Base-by-base conservation (phyloP, 2,113 vertebrate species). In the Otus sunia region DNA sequence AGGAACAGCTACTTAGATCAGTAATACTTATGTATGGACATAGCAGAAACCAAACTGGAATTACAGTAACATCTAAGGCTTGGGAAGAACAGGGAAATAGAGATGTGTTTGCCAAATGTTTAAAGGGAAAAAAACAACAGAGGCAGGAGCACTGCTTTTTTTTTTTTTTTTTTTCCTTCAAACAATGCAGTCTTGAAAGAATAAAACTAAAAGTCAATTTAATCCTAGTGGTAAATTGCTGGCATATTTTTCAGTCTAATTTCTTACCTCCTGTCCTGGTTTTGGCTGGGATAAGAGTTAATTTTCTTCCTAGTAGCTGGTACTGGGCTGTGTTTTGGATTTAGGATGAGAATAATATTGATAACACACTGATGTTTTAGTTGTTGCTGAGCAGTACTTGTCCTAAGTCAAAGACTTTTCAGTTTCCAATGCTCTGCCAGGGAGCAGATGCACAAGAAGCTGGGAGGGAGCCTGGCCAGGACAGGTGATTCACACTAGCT, bases 151-250 rank as follows among this genome's bases (percentile, higher is more conserved):
- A 1, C 29, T 66, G 20, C 14, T 25, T 74, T 23, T 55, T 83
- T 19, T 1, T 18, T 52, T 17, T 32, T 25, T 74, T 23, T 55
- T 83, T 19, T 1, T 18, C 55, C 19, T 32, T 60, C 17, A 88
- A 95, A 88, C 53, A 91, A 81, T 8, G 7, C 62, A 92, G 20
- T 81, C 86, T 96, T 94, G 67, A 89, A 92, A 95, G 88, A 96
- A 90, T 10, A 86, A 63, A 92, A 96, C 84, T 87, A 76, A 94
- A 77, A 52, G n/a, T 95, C 72, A 83, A 36, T 96, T 25, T 94
- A 97, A 97, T 96, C 95, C 86, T 90, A 83, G 71, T 89, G 59
- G 80, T 87, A 95, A 96, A 97, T 89, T 95, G 87, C 93, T 94
- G 67, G 5, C 26, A 68, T 96, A 43, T 95, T 96, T 87, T 96